Evolutionary conservation across 1,140 invertebrate genomes (phyloP), one percentile per base, ranked within the genome.

Genomic region (Lordiphosa clarofinis): DNA sequence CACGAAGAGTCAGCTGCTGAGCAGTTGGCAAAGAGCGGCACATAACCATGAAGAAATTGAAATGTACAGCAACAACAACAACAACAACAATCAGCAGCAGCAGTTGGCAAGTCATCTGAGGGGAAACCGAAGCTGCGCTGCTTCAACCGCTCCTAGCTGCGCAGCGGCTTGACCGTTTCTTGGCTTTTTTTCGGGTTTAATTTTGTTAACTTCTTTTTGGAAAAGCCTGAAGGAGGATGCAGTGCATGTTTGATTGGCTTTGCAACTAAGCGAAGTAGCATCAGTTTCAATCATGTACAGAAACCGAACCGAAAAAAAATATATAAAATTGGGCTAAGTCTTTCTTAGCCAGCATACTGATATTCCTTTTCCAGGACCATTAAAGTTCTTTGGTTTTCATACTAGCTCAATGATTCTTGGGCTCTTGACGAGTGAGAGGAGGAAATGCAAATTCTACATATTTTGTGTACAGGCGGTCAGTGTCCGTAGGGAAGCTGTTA

Each of bases 41-140:
- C 43, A 62, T 76, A 82, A 72, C 76, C 76, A 82, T 81, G 76
- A 76, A 81, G 76, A 76, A 81, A 81, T 72, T 82, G 75, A 79
- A 81, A 70, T 81, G 75, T 79, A 70, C 40, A 50, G 58, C 58
- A 40, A 31, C 57, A 43, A 19, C 63, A 67, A 35, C 40, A 55
- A 55, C 48, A 69, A 49, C 59, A 76, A 48, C 35, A 46, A 8
- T 35, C 52, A 55, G 47, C 49, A 24, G 35, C 58, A 50, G 40
- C 66, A 69, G 65, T 58, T 69, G 62, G 59, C 73, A 60, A 78
- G 72, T 76, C 73, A 82, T 78, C 63, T 82, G 72, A 53, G 57
- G 59, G 57, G 61, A 64, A 69, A 56, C 63, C 43, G 57, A 56
- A 39, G 63, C 57, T 68, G 60, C 40, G 36, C 39, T 36, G 47